These are phyloP conservation scores for Microplitis demolitor DNA, from an alignment of 1,140 invertebrate species.

Conservation along the genomic window DNA sequence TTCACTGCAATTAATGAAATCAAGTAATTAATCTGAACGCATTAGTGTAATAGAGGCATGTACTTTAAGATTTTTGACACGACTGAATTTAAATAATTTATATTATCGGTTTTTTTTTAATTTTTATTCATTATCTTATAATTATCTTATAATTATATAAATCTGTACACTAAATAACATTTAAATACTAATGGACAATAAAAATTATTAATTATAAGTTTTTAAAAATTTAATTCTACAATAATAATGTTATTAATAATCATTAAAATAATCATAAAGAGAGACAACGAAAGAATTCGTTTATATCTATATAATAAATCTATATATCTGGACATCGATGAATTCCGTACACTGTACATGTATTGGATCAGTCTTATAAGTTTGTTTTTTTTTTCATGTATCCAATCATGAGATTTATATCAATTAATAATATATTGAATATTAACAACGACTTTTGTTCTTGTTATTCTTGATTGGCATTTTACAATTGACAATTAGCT, in stretches of 20 bases:
- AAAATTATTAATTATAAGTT: neutral
- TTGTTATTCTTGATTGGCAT: conserved; percentile 12
- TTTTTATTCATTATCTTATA: too few species aligned
- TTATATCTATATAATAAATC: neutral
- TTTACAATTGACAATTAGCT: conserved; percentile 9
- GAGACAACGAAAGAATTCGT: conserved; percentile 24
- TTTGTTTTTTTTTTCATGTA: conserved; percentile 20
- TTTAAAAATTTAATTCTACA: too few species aligned
- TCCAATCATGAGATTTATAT: neutral
- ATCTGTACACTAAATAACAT: too few species aligned
- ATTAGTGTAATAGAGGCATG: neutral
- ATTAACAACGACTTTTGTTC: conserved; percentile 23
- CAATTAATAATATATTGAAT: conserved; percentile 16
- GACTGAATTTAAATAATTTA: too few species aligned
- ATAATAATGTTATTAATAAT: too few species aligned
- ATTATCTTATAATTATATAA: too few species aligned
- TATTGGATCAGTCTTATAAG: conserved; percentile 34
- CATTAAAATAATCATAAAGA: conserved; percentile 15
- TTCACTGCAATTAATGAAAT: neutral
- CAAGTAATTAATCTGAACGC: neutral
- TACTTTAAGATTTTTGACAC: neutral
- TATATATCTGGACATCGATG: neutral
- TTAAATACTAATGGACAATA: neutral
- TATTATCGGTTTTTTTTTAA: too few species aligned
- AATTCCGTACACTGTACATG: conserved; percentile 44